Percentiles rank a stretch among this genome's conserved stretches.
These are phyloP conservation scores for Homarus americanus DNA, from an alignment of 1,140 invertebrate genomes.

Conservation along the genomic window DNA sequence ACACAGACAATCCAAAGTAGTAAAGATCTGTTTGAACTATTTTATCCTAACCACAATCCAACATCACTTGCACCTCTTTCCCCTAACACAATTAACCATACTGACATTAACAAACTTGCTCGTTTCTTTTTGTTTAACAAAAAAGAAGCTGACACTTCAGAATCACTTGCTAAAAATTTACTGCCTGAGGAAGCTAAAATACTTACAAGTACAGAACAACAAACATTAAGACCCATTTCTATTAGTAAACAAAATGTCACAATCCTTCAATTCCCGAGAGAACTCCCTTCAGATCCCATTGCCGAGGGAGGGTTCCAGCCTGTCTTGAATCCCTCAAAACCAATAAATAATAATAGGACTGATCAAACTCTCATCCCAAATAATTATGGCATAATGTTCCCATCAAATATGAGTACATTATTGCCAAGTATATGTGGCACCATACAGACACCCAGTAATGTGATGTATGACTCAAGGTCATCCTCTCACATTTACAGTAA, in stretches of 20 bases:
- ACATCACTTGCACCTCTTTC: slow-evolving; percentile 1
- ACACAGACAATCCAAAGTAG: neutral
- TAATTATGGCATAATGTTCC: too few relatives aligned
- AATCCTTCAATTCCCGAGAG: neutral
- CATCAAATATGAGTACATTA: too few relatives aligned
- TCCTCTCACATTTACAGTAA: too few relatives aligned
- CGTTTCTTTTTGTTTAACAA: slow-evolving; percentile 16
- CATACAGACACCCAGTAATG: too few relatives aligned
- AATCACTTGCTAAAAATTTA: neutral
- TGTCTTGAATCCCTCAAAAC: neutral
- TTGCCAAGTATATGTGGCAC: too few relatives aligned
- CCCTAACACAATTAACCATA: slow-evolving; percentile 1
- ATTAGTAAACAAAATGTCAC: neutral
- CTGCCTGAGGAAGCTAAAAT: neutral
- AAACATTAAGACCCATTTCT: neutral
- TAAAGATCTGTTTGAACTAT: slow-evolving; percentile 23
- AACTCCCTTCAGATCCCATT: neutral
- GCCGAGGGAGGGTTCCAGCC: slow-evolving; percentile 7
- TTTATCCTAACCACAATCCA: neutral
- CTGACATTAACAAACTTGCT: slow-evolving; percentile 2
- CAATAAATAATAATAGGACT: neutral
- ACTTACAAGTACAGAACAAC: neutral
- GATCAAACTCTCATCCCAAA: too few relatives aligned
- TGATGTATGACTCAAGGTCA: too few relatives aligned
- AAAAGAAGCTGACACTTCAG: neutral